Base-by-base conservation (phyloP, 2,113 vertebrate genomes). In the Hippocampus mohnikei region DNA sequence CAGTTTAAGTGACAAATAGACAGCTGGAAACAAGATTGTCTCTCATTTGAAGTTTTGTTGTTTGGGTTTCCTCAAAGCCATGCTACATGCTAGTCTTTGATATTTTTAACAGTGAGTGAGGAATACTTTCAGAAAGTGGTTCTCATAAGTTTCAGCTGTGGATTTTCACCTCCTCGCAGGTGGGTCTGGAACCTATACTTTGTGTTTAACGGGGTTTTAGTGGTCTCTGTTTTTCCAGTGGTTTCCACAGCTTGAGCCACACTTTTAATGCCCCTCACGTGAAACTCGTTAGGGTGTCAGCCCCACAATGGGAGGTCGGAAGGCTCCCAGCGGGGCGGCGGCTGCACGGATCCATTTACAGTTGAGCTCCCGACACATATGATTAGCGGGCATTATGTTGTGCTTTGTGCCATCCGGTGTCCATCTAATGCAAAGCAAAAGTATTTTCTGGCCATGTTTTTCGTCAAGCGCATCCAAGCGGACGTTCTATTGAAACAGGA, bases 261-360 rank as follows among this genome's bases (percentile, higher is more conserved):
- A 18, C n/a, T 59, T 81, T 77, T 88, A 86, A 87, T 85, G 84
- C 87, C 20, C 53, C 81, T 88, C 88, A 88, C 83, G 76, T 88
- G 87, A 88, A 89, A 84, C 70, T 81, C 79, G 84, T 88, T 88
- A 89, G 77, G 78, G 70, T 67, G 79, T 76, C 55, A 60, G 70
- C 77, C 76, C 82, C 79, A 76, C 59, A 61, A 21, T 69, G 48
- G 18, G 27, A 29, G 10, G 66, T 40, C 68, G 63, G 71, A 71
- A 33, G 64, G 67, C 64, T 60, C 62, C 60, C 70, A 62, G 65
- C 12, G 23, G 62, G 65, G 74, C 66, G 60, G 52, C 33, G 16
- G 37, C 69, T 63, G 63, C 62, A 72, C n/a, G 75, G 74, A 67
- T 74, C 58, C 42, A n/a, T 70, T 63, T 68, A 72, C 61, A 52